These are phyloP conservation scores for Epizoanthus scotinus DNA, from an alignment of 92 coral and sea anemone species.

Conservation along the genomic window DNA sequence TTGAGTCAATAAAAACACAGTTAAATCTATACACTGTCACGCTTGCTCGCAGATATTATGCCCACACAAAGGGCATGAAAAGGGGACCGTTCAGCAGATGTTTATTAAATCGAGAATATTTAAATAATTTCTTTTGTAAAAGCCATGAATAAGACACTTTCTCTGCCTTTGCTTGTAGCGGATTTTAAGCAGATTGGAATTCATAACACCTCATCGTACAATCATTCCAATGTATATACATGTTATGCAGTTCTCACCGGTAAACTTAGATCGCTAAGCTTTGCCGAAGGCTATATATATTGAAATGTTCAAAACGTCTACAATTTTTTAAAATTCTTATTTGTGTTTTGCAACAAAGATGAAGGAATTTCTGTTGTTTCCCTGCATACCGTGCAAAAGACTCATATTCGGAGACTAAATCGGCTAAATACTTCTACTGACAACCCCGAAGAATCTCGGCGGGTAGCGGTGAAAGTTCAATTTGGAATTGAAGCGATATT, in stretches of 20 bases:
- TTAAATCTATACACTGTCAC: constrained; percentile 41
- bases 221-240: constrained; percentile 12
- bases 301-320: constrained; percentile 12
- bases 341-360: too few relatives aligned
- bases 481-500: too few relatives aligned
- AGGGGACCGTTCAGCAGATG: constrained; percentile 39
- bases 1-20: constrained; percentile 41
- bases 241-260: constrained; percentile 25
- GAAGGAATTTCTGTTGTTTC: too few relatives aligned
- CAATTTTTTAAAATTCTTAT: background rate
- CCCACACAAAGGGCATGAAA: constrained; percentile 37
- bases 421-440: too few relatives aligned
- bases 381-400: too few relatives aligned
- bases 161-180: constrained; percentile 31
- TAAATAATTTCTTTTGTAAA: constrained; percentile 35
- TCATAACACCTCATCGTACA: constrained; percentile 26
- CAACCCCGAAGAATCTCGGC: too few relatives aligned
- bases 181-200: constrained; percentile 34
- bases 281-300: constrained; percentile 43
- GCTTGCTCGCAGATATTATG: constrained; percentile 45
- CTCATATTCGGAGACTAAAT: too few relatives aligned
- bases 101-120: constrained; percentile 40
- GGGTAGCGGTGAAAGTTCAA: too few relatives aligned
- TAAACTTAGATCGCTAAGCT: constrained; percentile 31
- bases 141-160: constrained; percentile 19